phyloP scores from a whole-genome alignment of 2,888 invertebrate genomes.

The Trichopria drosophilae region DNA sequence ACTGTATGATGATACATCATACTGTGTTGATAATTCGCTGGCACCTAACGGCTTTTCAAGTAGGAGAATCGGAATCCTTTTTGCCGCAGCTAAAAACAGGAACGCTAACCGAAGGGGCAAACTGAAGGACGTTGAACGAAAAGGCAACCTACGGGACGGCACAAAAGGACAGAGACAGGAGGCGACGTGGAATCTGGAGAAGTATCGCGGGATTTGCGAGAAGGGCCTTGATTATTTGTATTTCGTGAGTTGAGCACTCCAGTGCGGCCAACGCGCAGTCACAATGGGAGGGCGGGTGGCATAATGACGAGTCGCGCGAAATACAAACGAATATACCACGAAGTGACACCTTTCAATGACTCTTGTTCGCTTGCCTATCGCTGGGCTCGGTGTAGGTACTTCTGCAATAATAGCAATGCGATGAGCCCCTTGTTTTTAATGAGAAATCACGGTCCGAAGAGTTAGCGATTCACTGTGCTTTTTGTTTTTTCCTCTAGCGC shows the following conservation, averaged over 20 bases:
- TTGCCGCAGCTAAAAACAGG: no score
- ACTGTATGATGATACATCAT: no score
- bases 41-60: no score
- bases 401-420: conserved; percentile 51
- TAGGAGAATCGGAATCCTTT: no score
- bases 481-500: no score
- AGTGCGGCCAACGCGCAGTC: conserved; percentile 47
- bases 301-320: conserved; percentile 40
- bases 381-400: conserved; percentile 34
- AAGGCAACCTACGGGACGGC: no score
- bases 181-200: no score
- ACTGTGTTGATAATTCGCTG: no score
- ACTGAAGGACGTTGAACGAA: no score
- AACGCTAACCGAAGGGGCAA: no score
- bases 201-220: background rate
- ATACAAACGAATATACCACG: conserved; percentile 56
- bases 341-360: conserved; percentile 60
- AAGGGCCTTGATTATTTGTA: conserved; percentile 49
- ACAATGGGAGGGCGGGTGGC: conserved; percentile 40
- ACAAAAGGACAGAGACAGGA: no score
- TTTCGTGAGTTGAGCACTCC: conserved; percentile 46
- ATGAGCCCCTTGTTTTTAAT: conserved; percentile 58
- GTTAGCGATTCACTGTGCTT: no score
- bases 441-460: conserved; percentile 53
- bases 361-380: conserved; percentile 37